Conservation (phyloP, 2,888 invertebrate genomes). For the Perizoma flavofasciatum region DNA sequence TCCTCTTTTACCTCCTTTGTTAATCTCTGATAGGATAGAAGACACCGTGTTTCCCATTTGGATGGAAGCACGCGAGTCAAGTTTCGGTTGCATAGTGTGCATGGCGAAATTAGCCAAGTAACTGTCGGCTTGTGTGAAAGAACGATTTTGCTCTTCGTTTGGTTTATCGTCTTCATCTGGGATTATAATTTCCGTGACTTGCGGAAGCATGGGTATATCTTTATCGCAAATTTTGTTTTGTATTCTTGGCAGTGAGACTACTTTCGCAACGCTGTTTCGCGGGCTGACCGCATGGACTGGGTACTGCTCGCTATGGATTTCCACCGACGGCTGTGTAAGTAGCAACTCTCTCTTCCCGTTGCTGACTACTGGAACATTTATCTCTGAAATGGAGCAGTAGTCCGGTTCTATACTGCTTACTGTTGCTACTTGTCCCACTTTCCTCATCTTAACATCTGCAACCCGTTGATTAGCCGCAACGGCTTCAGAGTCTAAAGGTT, state of each 20-base stretch:
- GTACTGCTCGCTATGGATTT: conserved; percentile 80
- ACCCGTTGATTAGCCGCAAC: conserved; percentile 84
- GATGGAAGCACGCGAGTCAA: conserved; percentile 81
- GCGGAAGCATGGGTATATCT: conserved; percentile 89
- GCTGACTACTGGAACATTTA: conserved; percentile 86
- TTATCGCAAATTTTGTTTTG: conserved; percentile 78
- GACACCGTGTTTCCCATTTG: conserved; percentile 86
- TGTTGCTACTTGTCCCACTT: conserved; percentile 80
- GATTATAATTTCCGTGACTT: conserved; percentile 89
- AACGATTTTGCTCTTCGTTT: conserved; percentile 63
- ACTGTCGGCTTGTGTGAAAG: conserved; percentile 68
- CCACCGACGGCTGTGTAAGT: conserved; percentile 80
- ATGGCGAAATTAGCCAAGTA: conserved; percentile 72
- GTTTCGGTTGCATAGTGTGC: conserved; percentile 74
- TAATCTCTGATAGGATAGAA: conserved; percentile 84
- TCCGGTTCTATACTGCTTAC: conserved; percentile 85
- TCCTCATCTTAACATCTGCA: conserved; percentile 82
- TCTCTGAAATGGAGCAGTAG: conserved; percentile 90
- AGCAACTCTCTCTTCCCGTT: conserved; percentile 80
- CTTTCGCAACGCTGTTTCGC: conserved; percentile 75
- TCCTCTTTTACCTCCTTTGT: conserved; percentile 75
- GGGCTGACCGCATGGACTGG: conserved; percentile 67
- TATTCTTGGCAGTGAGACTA: conserved; percentile 73
- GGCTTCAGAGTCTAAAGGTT: conserved; percentile 82
- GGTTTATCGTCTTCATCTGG: conserved; percentile 85